Evolutionary conservation across 1,140 invertebrate genomes (phyloP).

Genomic region (Archivesica marissinica): DNA sequence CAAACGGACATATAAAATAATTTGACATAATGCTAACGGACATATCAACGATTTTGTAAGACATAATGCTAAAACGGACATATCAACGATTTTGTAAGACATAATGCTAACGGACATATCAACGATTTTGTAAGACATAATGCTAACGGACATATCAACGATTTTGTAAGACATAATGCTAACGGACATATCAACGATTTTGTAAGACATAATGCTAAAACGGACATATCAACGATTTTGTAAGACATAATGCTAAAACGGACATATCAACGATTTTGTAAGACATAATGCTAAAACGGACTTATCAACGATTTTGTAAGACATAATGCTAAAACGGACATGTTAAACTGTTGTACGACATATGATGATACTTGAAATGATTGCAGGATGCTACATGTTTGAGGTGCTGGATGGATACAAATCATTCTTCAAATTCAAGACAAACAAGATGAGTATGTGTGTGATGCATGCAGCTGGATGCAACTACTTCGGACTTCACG

Average conservation of each 20-base stretch:
- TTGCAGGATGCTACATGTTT: not conserved
- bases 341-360: not conserved
- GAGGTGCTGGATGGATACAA: not conserved
- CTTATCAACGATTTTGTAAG: not conserved
- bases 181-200: not conserved
- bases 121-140: no score
- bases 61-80: no score
- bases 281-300: not conserved
- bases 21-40: no score
- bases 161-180: not conserved
- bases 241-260: not conserved
- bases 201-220: not conserved
- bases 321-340: not conserved
- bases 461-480: not conserved
- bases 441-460: not conserved
- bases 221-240: not conserved
- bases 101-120: no score
- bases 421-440: not conserved
- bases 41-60: no score
- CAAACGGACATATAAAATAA: no score
- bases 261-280: not conserved
- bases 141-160: no score
- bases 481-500: constrained; percentile 6
- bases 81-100: no score
- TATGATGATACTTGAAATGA: not conserved